These are phyloP conservation scores for Sebastes oblongus DNA, from an alignment of 2,797 vertebrate genomes.

Conservation along the genomic window DNA sequence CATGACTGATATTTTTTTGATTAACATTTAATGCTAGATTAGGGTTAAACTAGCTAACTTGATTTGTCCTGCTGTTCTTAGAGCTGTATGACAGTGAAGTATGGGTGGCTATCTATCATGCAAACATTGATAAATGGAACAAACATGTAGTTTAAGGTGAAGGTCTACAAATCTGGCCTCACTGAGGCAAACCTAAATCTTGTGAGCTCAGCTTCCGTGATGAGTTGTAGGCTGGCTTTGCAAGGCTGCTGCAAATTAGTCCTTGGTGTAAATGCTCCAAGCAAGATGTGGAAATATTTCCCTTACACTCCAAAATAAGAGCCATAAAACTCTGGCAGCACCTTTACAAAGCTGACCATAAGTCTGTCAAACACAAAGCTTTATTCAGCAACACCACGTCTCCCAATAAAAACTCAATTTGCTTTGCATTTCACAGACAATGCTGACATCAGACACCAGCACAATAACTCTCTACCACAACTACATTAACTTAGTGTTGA, in stretches of 20 bases:
- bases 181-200: constrained; percentile 13
- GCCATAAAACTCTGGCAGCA: constrained; percentile 32
- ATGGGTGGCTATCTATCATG: neutral
- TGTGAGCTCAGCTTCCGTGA: constrained; percentile 18
- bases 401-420: constrained; percentile 24
- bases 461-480: neutral
- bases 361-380: constrained; percentile 27
- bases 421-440: constrained; percentile 12
- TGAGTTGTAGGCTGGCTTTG: constrained; percentile 18
- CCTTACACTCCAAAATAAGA: constrained; percentile 22
- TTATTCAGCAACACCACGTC: constrained; percentile 22
- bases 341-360: constrained; percentile 30
- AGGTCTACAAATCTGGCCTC: constrained; percentile 12
- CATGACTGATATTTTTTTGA: too few species aligned
- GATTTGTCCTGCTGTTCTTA: neutral
- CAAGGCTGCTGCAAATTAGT: constrained; percentile 29
- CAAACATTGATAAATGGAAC: neutral
- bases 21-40: neutral
- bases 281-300: constrained; percentile 15
- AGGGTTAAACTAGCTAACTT: neutral
- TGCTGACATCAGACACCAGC: neutral
- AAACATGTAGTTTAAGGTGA: constrained; percentile 5
- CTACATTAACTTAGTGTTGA: neutral
- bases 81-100: neutral
- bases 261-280: constrained; percentile 35